A percentile compares a stretch with the other conserved stretches of the same genome.
phyloP scores from a whole-genome alignment of 2,797 vertebrate species.

The Sebastes kiyomatsui region DNA sequence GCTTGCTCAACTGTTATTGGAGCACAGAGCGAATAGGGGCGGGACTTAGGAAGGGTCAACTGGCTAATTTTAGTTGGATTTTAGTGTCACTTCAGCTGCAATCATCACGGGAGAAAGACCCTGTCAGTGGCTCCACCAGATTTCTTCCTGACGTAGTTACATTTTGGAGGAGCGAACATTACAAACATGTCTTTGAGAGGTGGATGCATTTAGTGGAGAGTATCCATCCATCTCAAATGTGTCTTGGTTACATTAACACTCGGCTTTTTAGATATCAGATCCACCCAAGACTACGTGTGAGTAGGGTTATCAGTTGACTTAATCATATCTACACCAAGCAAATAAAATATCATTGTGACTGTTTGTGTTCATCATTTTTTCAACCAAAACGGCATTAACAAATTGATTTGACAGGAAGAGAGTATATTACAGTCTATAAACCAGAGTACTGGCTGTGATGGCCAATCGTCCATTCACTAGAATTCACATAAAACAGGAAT shows the following conservation, averaged over 20 bases:
- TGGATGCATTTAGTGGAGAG: not conserved
- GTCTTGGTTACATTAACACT: not conserved
- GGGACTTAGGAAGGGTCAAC: too few relatives aligned
- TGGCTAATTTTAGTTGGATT: too few relatives aligned
- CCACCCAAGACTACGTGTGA: not conserved
- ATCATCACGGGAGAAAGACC: too few relatives aligned
- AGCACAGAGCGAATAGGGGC: too few relatives aligned
- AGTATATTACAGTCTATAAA: not conserved
- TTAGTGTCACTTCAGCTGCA: not conserved
- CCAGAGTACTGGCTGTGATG: not conserved
- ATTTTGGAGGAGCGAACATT: not conserved
- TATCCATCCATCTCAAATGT: not conserved
- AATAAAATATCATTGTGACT: not conserved
- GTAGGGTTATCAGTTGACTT: not conserved
- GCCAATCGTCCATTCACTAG: not conserved
- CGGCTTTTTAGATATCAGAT: too few relatives aligned
- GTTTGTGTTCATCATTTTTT: not conserved
- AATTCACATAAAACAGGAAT: not conserved
- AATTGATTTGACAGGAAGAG: not conserved
- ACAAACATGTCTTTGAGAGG: not conserved
- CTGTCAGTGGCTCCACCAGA: not conserved
- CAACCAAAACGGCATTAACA: not conserved
- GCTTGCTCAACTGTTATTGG: too few relatives aligned
- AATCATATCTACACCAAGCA: not conserved
- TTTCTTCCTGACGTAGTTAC: not conserved